Evolutionary conservation across 2,797 vertebrate genomes (phyloP).

Genomic region (Erpetoichthys calabaricus): DNA sequence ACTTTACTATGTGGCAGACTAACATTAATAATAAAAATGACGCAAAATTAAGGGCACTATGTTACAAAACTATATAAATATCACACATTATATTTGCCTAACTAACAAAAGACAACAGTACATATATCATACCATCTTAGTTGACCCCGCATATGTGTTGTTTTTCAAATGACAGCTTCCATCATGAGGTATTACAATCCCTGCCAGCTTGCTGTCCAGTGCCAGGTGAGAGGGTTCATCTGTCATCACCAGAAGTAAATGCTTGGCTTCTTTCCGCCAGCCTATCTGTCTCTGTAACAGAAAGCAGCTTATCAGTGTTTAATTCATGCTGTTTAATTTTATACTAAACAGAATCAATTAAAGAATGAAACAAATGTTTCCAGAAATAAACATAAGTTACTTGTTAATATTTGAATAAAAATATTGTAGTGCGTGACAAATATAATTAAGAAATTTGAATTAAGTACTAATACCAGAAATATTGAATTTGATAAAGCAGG

Average conservation of each 20-base stretch:
- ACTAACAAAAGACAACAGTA: no score
- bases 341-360: background rate
- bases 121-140: slow-evolving; percentile 69
- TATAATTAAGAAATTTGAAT: no score
- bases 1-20: no score
- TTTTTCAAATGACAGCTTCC: slow-evolving; percentile 85
- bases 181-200: slow-evolving; percentile 83
- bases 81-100: no score
- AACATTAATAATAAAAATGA: no score
- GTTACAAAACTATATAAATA: no score
- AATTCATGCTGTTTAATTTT: background rate
- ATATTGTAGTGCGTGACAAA: no score
- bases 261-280: slow-evolving; percentile 85
- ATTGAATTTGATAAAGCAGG: no score
- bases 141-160: slow-evolving; percentile 71
- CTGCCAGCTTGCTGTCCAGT: slow-evolving; percentile 88
- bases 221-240: slow-evolving; percentile 94
- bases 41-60: no score
- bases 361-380: background rate
- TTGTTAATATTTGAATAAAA: no score
- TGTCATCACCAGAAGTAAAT: slow-evolving; percentile 86
- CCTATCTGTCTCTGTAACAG: slow-evolving; percentile 68
- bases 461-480: no score
- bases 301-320: slow-evolving; percentile 21
- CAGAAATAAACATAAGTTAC: background rate